Evolutionary conservation across 2,113 vertebrate species (phyloP), one percentile per base, ranked within the genome.

Genomic region (Neopipo cinnamomea): DNA sequence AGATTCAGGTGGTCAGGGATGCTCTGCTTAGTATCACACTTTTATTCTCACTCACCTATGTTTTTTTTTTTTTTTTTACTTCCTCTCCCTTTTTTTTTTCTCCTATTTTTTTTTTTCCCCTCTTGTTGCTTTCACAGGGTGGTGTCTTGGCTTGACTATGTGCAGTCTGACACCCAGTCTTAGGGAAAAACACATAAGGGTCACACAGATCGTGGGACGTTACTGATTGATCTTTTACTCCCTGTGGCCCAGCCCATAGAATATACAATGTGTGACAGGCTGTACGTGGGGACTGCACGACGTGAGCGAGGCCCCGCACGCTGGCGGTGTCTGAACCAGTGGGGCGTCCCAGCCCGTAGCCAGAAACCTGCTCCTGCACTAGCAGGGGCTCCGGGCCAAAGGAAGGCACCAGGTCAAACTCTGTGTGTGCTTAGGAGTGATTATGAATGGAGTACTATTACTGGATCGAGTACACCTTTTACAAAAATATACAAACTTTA

Each of bases 401-500:
- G 95, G 91, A 93, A 95, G 83, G 79, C 92, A 91, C 52, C 71
- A 71, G 73, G 66, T 89, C 96, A 96, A 86, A n/a, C 76, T 39
- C 61, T 30, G 61, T 65, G 88, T 81, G 76, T 94, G 91, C 90
- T 95, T 15, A 50, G 35, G 63, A 85, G 59, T 50, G 91, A 93
- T 94, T 96, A 85, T 95, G 86, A 94, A 96, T 91, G 96, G 79
- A 92, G 41, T 61, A 55, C 92, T 96, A 75, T 96, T 96, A 71
- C 73, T 85, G 93, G 92, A 93, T 66, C 10, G 1, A 96, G 90
- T 95, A 95, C 95, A 94, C 90, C 92, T 96, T 96, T 92, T 92
- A 97, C 70, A 96, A 96, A 96, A 96, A 97, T 95, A 97, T 94
- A 96, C 93, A 97, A 96, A 95, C 94, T 56, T 25, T 16, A 56